Percentiles rank a stretch among this genome's conserved stretches.
phyloP scores from a whole-genome alignment of 1,140 invertebrate species.

The Augochlora pura region DNA sequence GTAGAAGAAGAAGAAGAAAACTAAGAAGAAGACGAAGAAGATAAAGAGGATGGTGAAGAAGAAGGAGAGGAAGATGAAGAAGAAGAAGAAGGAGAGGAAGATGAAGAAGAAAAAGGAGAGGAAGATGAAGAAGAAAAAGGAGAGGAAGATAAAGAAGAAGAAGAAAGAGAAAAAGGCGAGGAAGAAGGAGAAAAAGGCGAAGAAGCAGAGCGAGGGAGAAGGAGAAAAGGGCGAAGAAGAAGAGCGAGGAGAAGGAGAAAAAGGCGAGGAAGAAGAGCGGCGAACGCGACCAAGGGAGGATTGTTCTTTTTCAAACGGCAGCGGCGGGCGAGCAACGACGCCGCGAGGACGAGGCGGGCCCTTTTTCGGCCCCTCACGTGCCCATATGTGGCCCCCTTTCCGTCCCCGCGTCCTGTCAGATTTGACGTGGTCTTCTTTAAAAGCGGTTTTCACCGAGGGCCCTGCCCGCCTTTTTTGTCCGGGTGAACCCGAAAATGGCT shows the following conservation, averaged over 20 bases:
- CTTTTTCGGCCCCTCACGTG: conserved; percentile 41
- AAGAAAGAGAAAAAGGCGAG: neutral
- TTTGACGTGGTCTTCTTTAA: conserved; percentile 68
- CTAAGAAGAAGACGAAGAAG: no score
- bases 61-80: neutral
- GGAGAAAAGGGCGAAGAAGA: conserved; percentile 30
- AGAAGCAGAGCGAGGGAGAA: conserved; percentile 1
- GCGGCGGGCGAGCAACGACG: neutral
- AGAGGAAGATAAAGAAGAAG: conserved; percentile 11
- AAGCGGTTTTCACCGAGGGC: conserved; percentile 62
- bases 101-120: neutral
- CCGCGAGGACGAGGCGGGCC: conserved; percentile 54
- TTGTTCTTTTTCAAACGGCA: conserved; percentile 63
- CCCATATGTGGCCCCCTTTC: conserved; percentile 54
- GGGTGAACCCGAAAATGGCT: conserved; percentile 66
- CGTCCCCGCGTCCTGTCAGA: conserved; percentile 63
- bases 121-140: conserved; percentile 27
- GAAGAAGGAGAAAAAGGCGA: conserved; percentile 8
- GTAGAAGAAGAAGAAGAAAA: conserved; percentile 26
- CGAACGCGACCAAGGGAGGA: conserved; percentile 20
- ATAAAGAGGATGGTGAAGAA: no score
- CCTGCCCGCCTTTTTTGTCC: conserved; percentile 63
- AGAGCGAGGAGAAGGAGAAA: no score
- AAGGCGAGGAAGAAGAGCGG: no score
- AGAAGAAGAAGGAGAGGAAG: conserved; percentile 11